Base-by-base conservation (phyloP, 2,888 invertebrate genomes). In the Drosophila siamana region DNA sequence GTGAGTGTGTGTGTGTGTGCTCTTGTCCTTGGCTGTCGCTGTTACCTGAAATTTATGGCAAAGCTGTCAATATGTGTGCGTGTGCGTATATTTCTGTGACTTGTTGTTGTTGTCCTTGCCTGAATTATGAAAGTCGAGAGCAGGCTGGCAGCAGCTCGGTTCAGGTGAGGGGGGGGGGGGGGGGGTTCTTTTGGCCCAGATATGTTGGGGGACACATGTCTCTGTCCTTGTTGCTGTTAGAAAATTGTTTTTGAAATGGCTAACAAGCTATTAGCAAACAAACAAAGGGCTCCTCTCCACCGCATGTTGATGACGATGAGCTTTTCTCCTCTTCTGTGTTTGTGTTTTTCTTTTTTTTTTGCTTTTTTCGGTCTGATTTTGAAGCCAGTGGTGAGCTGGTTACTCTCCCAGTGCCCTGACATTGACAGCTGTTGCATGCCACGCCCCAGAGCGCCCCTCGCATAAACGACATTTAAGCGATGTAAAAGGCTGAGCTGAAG, bases 241-340 rank as follows among this genome's bases (percentile, higher is more conserved):
- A 86, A 86, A 83, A 83, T 83, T 83, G 83, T 82, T 83, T 83
- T 87, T 70, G 80, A 83, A 83, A 83, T 87, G 86, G 88, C 88
- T 83, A 83, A 83, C 86, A 83, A 86, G 83, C 83, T 83, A 83
- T 88, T 87, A 88, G 88, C 80, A 75, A 87, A 74, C 82, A 83
- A 83, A 87, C 82, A 82, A 84, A 78, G 75, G 63, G 74, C 61
- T 61, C 62, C 55, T 59, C 19, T 19, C 19, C n/a, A n/a, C n/a
- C n/a, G n/a, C 57, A 72, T 47, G 83, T 59, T 69, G 77, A 85
- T 72, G 79, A 71, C 63, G 73, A 57, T 71, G 69, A 46, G 57
- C 51, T 54, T 44, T n/a, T n/a, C 19, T 43, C 22, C 22, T n/a
- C n/a, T n/a, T n/a, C n/a, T n/a, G n/a, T n/a, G 54, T 55, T 54